Evolutionary conservation across 2,888 invertebrate species (phyloP), one percentile per base, ranked within the genome.

Genomic region (Drosophila recens): DNA sequence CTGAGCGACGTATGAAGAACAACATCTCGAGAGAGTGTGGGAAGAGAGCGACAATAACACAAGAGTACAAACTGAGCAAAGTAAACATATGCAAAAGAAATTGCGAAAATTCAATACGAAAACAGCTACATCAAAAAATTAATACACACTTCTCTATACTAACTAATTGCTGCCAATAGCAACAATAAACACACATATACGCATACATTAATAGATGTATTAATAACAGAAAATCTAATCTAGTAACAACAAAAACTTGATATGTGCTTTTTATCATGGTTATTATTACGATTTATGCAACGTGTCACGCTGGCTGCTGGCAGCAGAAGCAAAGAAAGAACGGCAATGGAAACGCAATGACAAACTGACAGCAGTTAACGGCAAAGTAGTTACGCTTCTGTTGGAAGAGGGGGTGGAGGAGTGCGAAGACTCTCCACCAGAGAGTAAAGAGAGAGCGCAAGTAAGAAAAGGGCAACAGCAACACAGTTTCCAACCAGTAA

Each of bases 241-340:
- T 73, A 71, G 51, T 27, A 43, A 58, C 45, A 63, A 67, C 42
- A 27, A 58, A 49, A 67, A 66, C 34, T 30, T 46, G 49, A 33
- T 67, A 40, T 67, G 59, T 45, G 34, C 20, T 38, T 54, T 85
- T 84, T 83, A 79, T 83, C 88, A 75, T 68, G 72, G 78, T 80
- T 87, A 83, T 75, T 69, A 75, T 72, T 75, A 83, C 65, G 72
- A 88, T 74, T 89, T 82, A 85, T 90, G 91, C 90, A 88, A 91
- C 91, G 91, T 90, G 90, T 89, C 89, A 88, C 63, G 62, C 69
- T 80, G 71, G 49, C 80, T 71, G 64, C 53, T 54, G 42, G 42
- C 54, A 58, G 36, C 17, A 58, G 51, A 66, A 72, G 52, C 42
- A 49, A 64, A 59, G 75, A 78, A 72, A 64, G 70, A 87, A 76